A percentile compares a stretch with the other conserved stretches of the same genome.
These are phyloP conservation scores for Ophiodon elongatus DNA, from an alignment of 2,113 vertebrate species.

Conservation along the genomic window DNA sequence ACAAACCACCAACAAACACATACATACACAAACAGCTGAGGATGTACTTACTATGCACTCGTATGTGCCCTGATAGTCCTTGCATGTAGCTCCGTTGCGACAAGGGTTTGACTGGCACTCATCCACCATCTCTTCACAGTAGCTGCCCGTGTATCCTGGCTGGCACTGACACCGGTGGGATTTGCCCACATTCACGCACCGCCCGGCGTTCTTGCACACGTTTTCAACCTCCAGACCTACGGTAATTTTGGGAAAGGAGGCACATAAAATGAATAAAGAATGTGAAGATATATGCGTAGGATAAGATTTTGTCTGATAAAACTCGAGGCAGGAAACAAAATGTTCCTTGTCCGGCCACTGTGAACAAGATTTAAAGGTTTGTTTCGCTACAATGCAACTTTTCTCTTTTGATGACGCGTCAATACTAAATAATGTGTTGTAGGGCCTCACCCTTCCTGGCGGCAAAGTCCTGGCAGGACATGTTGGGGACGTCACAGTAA, in stretches of 20 bases:
- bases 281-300: background rate
- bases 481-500: constrained; percentile 92
- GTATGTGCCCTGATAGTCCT: constrained; percentile 84
- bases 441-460: constrained; percentile 81
- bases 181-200: constrained; percentile 85
- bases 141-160: constrained; percentile 91
- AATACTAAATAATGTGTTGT: background rate
- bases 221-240: constrained; percentile 83
- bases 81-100: constrained; percentile 90
- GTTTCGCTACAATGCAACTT: background rate
- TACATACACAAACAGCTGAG: background rate
- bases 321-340: background rate
- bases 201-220: constrained; percentile 89
- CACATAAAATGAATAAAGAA: background rate
- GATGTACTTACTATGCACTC: constrained; percentile 73
- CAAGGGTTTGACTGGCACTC: constrained; percentile 94
- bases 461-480: constrained; percentile 89
- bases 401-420: background rate
- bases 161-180: constrained; percentile 90
- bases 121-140: constrained; percentile 90
- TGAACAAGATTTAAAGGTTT: background rate
- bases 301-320: background rate
- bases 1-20: background rate
- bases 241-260: constrained; percentile 11
- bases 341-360: background rate